Evolutionary conservation across 2,888 invertebrate species (phyloP), one percentile per base, ranked within the genome.

Genomic region (Drosophila imparisetae): DNA sequence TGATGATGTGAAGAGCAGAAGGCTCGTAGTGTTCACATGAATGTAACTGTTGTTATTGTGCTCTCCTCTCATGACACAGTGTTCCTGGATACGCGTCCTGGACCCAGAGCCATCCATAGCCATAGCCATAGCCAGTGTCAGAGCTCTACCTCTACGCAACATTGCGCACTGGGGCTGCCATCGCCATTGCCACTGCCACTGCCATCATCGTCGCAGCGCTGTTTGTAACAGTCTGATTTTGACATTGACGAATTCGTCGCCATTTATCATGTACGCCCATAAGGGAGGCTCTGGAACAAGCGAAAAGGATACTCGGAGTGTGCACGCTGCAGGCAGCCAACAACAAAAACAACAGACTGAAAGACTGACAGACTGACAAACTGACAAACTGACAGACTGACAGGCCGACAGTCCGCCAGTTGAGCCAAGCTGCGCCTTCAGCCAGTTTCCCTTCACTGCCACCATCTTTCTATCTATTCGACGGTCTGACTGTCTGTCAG

Each of bases 161-260:
- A 67, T 63, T 77, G 77, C 79, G 81, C 76, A 67, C 66, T 77
- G 70, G 60, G 65, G 50, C 55, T 60, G 74, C 53, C 54, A 21
- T 30, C 52, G 50, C 30, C 36, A 58, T 48, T 24, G 65, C 29
- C 52, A 38, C 38, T 24, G 32, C 32, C 66, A 60, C 57, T 53
- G 64, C 18, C 60, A 36, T 40, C 62, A 32, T 27, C 62, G 40
- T 29, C 81, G 80, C 89, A 90, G 90, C 90, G 72, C 77, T 78
- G 78, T 93, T 91, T 93, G 93, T 93, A 92, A 93, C 93, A 93
- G 93, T 93, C 93, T 93, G 93, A 93, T 93, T 93, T 93, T 93
- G 93, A 93, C 93, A 92, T 93, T 93, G 93, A 93, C 93, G 93
- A 90, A 93, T 93, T 92, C 90, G 78, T 83, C 84, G 91, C 86